Evolutionary conservation across 2,888 invertebrate genomes (phyloP).

Genomic region (Chloromyia formosa): DNA sequence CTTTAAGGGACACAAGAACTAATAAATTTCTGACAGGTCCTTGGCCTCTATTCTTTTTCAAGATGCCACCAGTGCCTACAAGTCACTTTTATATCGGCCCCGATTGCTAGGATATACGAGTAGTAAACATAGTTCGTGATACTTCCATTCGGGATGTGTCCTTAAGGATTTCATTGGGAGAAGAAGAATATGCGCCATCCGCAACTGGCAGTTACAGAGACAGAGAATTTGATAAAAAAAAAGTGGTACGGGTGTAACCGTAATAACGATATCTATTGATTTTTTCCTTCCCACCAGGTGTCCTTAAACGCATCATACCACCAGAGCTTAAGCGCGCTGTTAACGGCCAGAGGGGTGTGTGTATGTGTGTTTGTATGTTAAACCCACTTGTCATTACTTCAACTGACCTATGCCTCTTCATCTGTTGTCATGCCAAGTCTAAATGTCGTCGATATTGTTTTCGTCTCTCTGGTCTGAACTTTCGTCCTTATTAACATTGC

Average conservation of each 20-base stretch:
- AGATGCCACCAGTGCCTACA: background rate
- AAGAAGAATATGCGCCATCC: background rate
- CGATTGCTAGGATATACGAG: background rate
- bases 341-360: background rate
- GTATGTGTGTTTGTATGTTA: background rate
- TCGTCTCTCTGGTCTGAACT: background rate
- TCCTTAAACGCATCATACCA: conserved; percentile 7
- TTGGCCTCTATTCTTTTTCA: background rate
- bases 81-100: background rate
- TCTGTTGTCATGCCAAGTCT: background rate
- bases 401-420: background rate
- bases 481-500: conserved; percentile 14
- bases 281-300: conserved; percentile 23
- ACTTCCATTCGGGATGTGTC: background rate
- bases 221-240: background rate
- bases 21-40: conserved; percentile 22
- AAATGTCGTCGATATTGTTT: background rate
- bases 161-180: conserved; percentile 1
- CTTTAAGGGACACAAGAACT: conserved; percentile 15
- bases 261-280: conserved; percentile 37
- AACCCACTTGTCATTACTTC: background rate
- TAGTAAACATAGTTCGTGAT: too few species aligned
- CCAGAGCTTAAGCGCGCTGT: background rate
- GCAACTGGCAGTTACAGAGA: background rate
- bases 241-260: background rate